These are phyloP conservation scores for Tiaroga cobitis DNA, from an alignment of 2,797 vertebrate genomes.

Conservation along the genomic window DNA sequence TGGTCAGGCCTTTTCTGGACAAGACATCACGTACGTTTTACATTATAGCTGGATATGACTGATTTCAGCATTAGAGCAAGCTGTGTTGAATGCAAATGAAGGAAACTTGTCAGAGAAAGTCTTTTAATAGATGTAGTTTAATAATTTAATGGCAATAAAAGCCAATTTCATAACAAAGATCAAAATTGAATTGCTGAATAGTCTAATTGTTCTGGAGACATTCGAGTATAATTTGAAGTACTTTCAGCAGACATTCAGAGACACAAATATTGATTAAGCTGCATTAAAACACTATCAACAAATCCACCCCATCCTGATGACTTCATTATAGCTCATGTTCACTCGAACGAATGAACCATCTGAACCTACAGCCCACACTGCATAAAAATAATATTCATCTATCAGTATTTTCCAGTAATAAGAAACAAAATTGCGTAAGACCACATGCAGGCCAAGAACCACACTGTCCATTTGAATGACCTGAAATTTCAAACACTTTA, in stretches of 20 bases:
- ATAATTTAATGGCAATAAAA: not conserved
- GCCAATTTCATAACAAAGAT: not conserved
- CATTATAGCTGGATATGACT: not conserved
- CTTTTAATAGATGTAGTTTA: not conserved
- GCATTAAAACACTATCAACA: not conserved
- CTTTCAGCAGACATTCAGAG: conserved; percentile 8
- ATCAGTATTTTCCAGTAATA: not conserved
- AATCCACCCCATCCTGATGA: not conserved
- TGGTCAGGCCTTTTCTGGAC: not conserved
- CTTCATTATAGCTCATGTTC: not conserved
- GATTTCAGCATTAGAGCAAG: too few relatives aligned
- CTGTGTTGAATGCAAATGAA: not conserved
- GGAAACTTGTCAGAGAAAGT: not conserved
- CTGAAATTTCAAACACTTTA: not conserved
- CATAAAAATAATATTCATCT: not conserved
- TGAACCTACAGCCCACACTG: not conserved
- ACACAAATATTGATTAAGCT: conserved; percentile 11
- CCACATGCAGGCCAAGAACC: not conserved
- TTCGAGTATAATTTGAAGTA: not conserved
- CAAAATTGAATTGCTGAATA: not conserved
- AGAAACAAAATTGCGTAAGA: not conserved
- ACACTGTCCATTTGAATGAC: too few relatives aligned
- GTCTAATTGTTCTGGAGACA: conserved; percentile 4
- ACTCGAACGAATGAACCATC: not conserved
- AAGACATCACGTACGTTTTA: not conserved